A percentile compares a stretch with the other conserved stretches of the same genome.
phyloP scores from a whole-genome alignment of 2,888 invertebrate genomes.

The Zygogramma bicolorata region DNA sequence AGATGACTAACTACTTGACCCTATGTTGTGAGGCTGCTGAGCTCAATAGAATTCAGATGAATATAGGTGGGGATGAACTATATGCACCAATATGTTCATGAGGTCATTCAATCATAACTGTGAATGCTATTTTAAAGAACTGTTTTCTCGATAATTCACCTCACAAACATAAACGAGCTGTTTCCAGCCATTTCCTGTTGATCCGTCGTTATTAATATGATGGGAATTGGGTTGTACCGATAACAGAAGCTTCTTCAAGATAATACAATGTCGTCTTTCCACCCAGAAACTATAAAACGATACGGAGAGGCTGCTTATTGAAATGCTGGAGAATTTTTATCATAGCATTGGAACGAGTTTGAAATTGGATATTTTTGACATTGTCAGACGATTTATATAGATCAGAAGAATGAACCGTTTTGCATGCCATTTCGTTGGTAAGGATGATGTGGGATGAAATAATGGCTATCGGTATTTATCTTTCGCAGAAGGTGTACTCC shows the following conservation, averaged over 20 bases:
- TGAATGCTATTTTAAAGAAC: no score
- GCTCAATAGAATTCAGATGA: no score
- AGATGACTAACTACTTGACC: no score
- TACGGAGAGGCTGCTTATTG: neutral
- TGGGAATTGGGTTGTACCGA: conserved; percentile 16
- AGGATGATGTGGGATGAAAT: neutral
- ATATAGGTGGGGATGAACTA: no score
- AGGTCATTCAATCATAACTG: no score
- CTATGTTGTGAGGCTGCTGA: no score
- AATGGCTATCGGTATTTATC: no score
- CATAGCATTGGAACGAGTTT: neutral
- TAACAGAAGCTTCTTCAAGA: neutral
- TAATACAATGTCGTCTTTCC: neutral
- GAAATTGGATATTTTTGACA: conserved; percentile 2
- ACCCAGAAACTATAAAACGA: neutral
- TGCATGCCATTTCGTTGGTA: neutral
- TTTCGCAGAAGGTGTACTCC: no score
- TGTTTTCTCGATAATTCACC: conserved; percentile 15
- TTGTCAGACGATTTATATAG: neutral
- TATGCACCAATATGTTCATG: no score
- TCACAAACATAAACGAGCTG: no score
- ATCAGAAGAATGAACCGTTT: neutral
- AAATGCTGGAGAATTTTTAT: neutral
- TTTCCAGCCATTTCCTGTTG: conserved; percentile 35
- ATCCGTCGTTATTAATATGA: conserved; percentile 31